A percentile compares a stretch with the other conserved stretches of the same genome.
Evolutionary conservation across 2,113 vertebrate genomes (phyloP).

Genomic region (Ammodytes dubius): DNA sequence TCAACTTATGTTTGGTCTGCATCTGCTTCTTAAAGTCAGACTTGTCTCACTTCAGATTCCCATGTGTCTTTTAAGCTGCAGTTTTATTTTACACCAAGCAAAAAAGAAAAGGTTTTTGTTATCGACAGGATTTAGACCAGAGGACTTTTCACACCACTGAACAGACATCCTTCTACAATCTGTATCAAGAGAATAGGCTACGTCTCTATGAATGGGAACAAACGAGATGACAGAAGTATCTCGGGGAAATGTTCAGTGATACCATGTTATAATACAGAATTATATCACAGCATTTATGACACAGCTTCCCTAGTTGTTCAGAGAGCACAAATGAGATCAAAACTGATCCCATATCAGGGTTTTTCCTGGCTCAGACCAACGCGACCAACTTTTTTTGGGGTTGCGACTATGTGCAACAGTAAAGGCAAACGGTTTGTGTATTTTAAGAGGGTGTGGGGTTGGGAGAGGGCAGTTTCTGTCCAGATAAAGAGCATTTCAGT

Average conservation of each 20-base stretch:
- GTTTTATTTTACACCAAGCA: not conserved
- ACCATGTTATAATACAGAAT: not conserved
- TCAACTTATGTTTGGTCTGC: constrained; percentile 40
- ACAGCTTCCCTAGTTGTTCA: constrained; percentile 5
- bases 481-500: no score
- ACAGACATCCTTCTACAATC: constrained; percentile 24
- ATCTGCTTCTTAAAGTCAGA: constrained; percentile 27
- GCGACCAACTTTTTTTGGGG: no score
- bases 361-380: no score
- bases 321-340: not conserved
- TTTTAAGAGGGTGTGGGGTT: no score
- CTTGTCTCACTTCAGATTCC: constrained; percentile 24
- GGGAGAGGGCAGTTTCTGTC: no score
- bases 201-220: constrained; percentile 9
- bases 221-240: constrained; percentile 11
- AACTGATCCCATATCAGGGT: no score
- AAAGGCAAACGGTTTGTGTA: no score
- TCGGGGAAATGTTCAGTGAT: constrained; percentile 2
- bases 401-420: constrained; percentile 28
- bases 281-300: constrained; percentile 21
- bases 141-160: constrained; percentile 17
- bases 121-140: constrained; percentile 3
- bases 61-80: constrained; percentile 18
- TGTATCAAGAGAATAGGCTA: constrained; percentile 18
- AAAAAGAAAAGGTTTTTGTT: not conserved